Evolutionary conservation across 1,140 invertebrate species (phyloP).

Genomic region (Hermatobates lingyangjiaoensis): DNA sequence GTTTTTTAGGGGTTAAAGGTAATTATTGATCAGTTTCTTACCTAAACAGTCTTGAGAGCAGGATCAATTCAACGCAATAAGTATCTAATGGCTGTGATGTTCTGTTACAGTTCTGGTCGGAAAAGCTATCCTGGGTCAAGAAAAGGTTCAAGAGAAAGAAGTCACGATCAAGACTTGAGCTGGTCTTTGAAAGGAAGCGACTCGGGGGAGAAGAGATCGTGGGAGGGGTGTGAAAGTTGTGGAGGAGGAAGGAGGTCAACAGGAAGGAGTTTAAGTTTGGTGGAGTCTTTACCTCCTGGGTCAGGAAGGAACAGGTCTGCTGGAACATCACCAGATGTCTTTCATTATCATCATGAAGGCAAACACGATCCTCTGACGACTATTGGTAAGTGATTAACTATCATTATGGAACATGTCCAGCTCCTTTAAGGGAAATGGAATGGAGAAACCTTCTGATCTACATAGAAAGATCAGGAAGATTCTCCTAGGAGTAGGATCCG

Average conservation of each 20-base stretch:
- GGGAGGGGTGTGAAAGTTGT: not conserved
- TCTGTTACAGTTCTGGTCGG: constrained; percentile 23
- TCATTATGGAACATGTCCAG: not conserved
- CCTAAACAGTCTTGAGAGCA: too few relatives aligned
- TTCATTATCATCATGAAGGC: not conserved
- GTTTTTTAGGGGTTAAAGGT: too few relatives aligned
- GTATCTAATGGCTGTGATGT: too few relatives aligned
- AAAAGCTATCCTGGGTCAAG: constrained; percentile 38
- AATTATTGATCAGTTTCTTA: too few relatives aligned
- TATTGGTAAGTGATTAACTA: not conserved
- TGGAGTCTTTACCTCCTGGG: constrained; percentile 1
- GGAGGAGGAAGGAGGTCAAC: not conserved
- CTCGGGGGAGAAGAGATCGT: not conserved
- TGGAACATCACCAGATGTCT: not conserved
- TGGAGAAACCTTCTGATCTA: not conserved
- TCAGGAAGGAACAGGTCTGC: constrained; percentile 2
- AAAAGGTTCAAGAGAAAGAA: constrained; percentile 34
- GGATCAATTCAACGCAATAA: too few relatives aligned
- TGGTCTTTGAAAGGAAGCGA: not conserved
- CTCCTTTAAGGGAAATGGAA: not conserved
- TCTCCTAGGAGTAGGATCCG: too few relatives aligned
- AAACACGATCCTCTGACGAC: not conserved
- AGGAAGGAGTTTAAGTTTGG: not conserved
- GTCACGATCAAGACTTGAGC: constrained; percentile 13
- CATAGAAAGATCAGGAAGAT: not conserved